Evolutionary conservation across 2,797 vertebrate genomes (phyloP), one percentile per base, ranked within the genome.

Genomic region (Miichthys miiuy): DNA sequence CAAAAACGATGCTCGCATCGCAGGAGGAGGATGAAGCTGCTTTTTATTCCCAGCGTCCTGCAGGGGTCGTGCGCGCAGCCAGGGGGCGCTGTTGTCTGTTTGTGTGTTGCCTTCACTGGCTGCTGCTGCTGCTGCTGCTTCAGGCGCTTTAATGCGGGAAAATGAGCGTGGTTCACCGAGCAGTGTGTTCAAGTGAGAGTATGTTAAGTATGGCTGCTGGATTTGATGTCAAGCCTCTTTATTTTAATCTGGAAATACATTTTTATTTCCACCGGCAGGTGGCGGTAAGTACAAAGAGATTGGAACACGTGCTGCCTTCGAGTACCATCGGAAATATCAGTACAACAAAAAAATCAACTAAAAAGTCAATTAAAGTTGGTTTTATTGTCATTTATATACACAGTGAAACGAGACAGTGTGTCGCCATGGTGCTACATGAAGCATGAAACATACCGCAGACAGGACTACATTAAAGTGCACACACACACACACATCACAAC

Each of bases 1-100:
- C 73, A 52, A 78, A 78, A 85, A 74, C 76, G 93, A 94, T 92
- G 93, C 93, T 94, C 88, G 80, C 60, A 75, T 78, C 67, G 84
- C 80, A 86, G 84, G 81, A 91, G 87, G 91, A 93, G 88, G 93
- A 92, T 94, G 93, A 88, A 92, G 93, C 90, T 87, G 93, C 90
- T 87, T 92, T 75, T 93, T 92, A 85, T 91, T 86, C 72, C 63
- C 47, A 48, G 46, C 18, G 34, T 11, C 42, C 44, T 80, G 87
- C 77, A 78, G 30, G 1, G 54, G 6, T 3, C 34, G 0, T 2
- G 21, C 20, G 0, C 2, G 30, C 68, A 80, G 47, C 66, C 68
- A 89, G 92, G 72, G 85, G 94, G 84, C 87, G 89, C 68, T 80
- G 79, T 11, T 70, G 86, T 72, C n/a, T 76, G 72, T 69, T 38